phyloP scores from a whole-genome alignment of 2,888 invertebrate genomes.

The Cheilosia scutellata region DNA sequence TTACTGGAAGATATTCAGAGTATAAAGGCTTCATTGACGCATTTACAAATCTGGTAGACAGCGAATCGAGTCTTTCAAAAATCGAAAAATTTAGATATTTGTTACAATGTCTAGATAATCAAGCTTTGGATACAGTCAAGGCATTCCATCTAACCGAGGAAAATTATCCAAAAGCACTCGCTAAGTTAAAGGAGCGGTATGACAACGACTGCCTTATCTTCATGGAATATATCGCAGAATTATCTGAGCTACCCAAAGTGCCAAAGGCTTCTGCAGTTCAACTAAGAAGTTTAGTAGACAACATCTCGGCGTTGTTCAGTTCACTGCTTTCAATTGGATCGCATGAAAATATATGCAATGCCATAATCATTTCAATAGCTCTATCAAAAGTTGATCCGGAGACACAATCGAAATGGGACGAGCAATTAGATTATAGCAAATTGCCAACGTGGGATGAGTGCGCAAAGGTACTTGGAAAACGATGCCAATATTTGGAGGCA shows the following conservation, averaged over 20 bases:
- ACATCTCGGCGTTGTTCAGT: background rate
- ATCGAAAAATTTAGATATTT: no score
- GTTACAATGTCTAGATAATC: no score
- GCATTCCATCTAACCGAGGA: no score
- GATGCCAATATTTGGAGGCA: no score
- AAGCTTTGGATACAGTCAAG: no score
- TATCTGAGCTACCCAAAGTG: background rate
- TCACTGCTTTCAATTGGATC: background rate
- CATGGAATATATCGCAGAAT: background rate
- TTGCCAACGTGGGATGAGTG: no score
- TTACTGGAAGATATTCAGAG: no score
- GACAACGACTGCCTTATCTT: background rate
- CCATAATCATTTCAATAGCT: background rate
- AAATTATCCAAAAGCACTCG: background rate
- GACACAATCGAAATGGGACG: conserved; percentile 17
- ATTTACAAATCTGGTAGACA: no score
- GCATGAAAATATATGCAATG: background rate
- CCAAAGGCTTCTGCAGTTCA: background rate
- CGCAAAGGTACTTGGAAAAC: no score
- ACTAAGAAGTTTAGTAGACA: background rate
- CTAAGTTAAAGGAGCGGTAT: background rate
- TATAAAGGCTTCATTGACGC: no score
- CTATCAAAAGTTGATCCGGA: background rate
- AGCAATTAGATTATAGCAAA: no score
- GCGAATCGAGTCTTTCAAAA: no score